These are phyloP conservation scores for Margarornis squamiger DNA, from an alignment of 2,797 vertebrate genomes.

Conservation along the genomic window DNA sequence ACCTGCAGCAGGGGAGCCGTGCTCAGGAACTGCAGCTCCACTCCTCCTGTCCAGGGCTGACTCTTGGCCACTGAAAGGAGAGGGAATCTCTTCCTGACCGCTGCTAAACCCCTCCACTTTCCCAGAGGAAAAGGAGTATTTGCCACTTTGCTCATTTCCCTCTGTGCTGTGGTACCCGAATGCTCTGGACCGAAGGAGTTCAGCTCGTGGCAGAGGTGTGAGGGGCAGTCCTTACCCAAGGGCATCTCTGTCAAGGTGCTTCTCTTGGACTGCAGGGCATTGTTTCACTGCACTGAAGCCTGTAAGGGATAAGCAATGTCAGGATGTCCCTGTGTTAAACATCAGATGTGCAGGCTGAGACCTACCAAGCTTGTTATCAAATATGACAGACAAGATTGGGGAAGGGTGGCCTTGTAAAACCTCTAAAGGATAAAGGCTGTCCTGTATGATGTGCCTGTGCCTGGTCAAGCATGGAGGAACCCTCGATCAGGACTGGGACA, in stretches of 20 bases:
- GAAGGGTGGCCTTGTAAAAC: not conserved
- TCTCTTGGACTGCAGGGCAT: not conserved
- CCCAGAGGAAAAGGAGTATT: not conserved
- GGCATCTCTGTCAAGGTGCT: not conserved
- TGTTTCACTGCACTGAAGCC: not conserved
- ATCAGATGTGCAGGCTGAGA: not conserved
- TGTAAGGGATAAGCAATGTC: not conserved
- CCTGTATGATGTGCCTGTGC: not conserved
- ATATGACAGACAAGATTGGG: not conserved
- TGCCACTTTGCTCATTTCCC: not conserved
- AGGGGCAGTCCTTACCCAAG: not conserved
- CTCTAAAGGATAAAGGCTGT: not conserved
- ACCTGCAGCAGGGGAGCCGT: rapidly evolving
- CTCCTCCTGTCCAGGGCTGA: not conserved
- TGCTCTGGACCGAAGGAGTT: not conserved
- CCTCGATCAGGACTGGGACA: not conserved
- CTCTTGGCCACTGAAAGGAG: not conserved
- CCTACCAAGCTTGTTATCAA: not conserved
- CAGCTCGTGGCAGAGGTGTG: not conserved
- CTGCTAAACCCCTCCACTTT: not conserved
- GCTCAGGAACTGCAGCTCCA: not conserved
- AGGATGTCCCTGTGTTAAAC: not conserved
- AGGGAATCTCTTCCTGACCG: not conserved
- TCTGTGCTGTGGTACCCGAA: rapidly evolving
- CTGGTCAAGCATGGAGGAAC: not conserved